Base-by-base conservation (phyloP, 2,888 invertebrate genomes). In the Heteromurus nitidus region DNA sequence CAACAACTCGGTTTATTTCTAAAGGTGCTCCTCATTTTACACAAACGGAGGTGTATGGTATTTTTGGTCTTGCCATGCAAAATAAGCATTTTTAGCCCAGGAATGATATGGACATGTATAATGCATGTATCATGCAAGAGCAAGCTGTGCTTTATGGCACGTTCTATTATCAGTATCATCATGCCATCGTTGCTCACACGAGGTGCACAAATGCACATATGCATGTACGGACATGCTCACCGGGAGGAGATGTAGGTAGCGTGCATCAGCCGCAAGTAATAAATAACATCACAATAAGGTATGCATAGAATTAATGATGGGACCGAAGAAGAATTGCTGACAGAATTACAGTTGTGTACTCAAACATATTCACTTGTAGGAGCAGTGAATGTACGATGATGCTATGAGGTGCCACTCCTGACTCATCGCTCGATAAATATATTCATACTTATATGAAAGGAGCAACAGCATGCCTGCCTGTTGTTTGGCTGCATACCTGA, bases 341-440 rank as follows among this genome's bases (percentile, higher is more conserved):
- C n/a, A n/a, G 13, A 36, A 64, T 64, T 64, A 24, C 67, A 47
- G 47, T 67, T 67, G 24, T 47, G 26, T 28, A 47, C 47, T n/a
- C n/a, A n/a, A n/a, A n/a, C n/a, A n/a, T 67, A 67, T 67, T 67
- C 28, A 50, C 28, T 28, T 47, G 47, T 28, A n/a, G n/a, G n/a
- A n/a, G n/a, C 67, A 67, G 22, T 26, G 22, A 28, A 42, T 9
- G 24, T 65, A 44, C 42, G 7, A 26, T 53, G 53, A 68, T 68
- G 20, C 18, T 50, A 47, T 47, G n/a, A 47, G n/a, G 31, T 31
- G 11, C 53, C 31, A 18, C 16, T 55, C 36, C 69, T 69, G 69
- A 69, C 69, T 69, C 69, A 69, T 55, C 69, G 22, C 55, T 31
- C 50, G 16, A 67, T 50, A 26, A 50, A 65, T 24, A 65, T 44